Evolutionary conservation across 2,888 invertebrate species (phyloP), one percentile per base, ranked within the genome.

Genomic region (Girardia tigrina): DNA sequence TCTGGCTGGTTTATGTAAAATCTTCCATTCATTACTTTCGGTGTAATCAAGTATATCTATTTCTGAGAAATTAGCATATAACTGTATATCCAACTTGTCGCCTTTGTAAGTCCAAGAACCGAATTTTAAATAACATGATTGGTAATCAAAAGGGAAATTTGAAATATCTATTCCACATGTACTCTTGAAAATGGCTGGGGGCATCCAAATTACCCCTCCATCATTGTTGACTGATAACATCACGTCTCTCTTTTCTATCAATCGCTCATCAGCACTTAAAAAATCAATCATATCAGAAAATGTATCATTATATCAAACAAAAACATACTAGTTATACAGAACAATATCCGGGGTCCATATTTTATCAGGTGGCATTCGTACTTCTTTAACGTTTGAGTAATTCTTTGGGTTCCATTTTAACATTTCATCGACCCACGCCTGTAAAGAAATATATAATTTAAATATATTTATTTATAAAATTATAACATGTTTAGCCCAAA

Each of bases 331-430:
- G 79, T 83, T 83, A 36, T 79, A 81, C 2, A 83, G 79, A 77
- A 81, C 82, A 26, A 83, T 80, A 74, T 83, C 83, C 8, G 83
- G 83, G 6, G 81, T 82, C 83, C 83, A 83, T 28, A 83, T 81
- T 76, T 80, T 80, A 16, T 78, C 77, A 1, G 82, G 79, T 2
- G 82, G 82, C 12, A 83, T 78, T 8, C 82, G 79, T 27, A 83
- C 80, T 42, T 80, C 79, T 14, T 79, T 76, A 0, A 83, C 81
- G 26, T 81, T 81, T 14, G 81, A 80, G 76, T 79, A 82, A 70
- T 82, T 80, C 4, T 77, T 77, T 0, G 81, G 80, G 74, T 82
- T 78, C 83, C 83, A 83, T 28, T 77, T 78, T 73, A 83, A 78
- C 77, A 82, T 80, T 26, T 80, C 80, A 76, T 83, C 83, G n/a